Conservation (phyloP, 2,797 vertebrate genomes). For the Hemibagrus guttatus region DNA sequence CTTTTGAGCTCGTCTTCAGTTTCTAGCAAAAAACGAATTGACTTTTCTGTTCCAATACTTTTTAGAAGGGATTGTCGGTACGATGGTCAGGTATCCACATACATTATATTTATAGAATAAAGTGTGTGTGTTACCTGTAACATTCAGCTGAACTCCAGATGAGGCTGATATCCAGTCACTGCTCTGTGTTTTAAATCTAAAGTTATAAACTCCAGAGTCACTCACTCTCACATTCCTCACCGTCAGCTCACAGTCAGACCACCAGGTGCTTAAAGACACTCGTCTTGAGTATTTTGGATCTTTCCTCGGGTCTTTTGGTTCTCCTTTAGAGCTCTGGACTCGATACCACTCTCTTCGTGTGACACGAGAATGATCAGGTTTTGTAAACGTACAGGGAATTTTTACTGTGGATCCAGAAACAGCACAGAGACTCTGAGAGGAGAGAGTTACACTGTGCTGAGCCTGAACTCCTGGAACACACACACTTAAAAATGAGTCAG, state of each 20-base stretch:
- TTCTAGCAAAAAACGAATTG: no score
- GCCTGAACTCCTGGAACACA: not conserved
- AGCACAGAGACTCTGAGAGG: not conserved
- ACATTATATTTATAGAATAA: no score
- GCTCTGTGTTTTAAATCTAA: not conserved
- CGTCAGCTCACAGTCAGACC: not conserved
- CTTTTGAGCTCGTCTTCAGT: no score
- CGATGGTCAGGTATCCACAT: no score
- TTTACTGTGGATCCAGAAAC: not conserved
- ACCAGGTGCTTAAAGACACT: not conserved
- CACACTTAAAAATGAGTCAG: not conserved
- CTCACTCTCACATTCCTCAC: not conserved
- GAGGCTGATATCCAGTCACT: not conserved
- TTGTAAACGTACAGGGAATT: not conserved
- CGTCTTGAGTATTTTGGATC: not conserved
- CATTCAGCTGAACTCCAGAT: not conserved
- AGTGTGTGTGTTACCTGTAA: not conserved
- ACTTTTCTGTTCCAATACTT: no score
- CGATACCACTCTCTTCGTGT: not conserved
- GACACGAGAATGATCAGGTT: not conserved
- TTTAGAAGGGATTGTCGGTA: no score
- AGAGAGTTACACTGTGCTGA: not conserved
- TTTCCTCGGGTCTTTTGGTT: not conserved
- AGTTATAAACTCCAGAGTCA: constrained; percentile 11
- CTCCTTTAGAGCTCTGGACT: not conserved